Evolutionary conservation across 2,888 invertebrate genomes (phyloP).

Genomic region (Xanthorhoe spadicearia): DNA sequence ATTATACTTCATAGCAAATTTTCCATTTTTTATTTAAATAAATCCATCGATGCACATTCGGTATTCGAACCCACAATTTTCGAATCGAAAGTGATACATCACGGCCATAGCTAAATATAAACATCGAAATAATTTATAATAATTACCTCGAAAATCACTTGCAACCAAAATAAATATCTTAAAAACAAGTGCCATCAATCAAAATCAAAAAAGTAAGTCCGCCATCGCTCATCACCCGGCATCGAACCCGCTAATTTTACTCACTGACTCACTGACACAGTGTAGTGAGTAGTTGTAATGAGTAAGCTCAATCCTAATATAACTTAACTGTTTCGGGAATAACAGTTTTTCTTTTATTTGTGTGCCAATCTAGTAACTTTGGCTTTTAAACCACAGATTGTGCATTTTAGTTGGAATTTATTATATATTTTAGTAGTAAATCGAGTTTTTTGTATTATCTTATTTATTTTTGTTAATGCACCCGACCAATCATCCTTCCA

Average conservation of each 20-base stretch:
- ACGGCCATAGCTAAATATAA: too few species aligned
- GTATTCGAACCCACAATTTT: too few species aligned
- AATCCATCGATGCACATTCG: too few species aligned
- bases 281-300: conserved; percentile 8
- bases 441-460: too few species aligned
- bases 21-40: too few species aligned
- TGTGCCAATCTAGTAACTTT: not conserved
- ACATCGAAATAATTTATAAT: not conserved
- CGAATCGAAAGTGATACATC: too few species aligned
- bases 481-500: too few species aligned
- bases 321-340: conserved; percentile 19
- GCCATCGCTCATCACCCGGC: conserved; percentile 26
- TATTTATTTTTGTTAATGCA: too few species aligned
- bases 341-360: conserved; percentile 6
- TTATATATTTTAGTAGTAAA: too few species aligned
- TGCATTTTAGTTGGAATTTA: too few species aligned
- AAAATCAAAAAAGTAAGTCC: conserved; percentile 2
- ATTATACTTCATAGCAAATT: too few species aligned
- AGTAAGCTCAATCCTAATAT: conserved; percentile 33
- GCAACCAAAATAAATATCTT: not conserved
- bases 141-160: not conserved
- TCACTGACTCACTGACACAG: conserved; percentile 30
- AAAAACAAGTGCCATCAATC: conserved; percentile 5
- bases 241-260: conserved; percentile 31
- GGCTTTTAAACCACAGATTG: not conserved